Base-by-base conservation (phyloP, 2,113 vertebrate species). In the Gadus chalcogrammus region DNA sequence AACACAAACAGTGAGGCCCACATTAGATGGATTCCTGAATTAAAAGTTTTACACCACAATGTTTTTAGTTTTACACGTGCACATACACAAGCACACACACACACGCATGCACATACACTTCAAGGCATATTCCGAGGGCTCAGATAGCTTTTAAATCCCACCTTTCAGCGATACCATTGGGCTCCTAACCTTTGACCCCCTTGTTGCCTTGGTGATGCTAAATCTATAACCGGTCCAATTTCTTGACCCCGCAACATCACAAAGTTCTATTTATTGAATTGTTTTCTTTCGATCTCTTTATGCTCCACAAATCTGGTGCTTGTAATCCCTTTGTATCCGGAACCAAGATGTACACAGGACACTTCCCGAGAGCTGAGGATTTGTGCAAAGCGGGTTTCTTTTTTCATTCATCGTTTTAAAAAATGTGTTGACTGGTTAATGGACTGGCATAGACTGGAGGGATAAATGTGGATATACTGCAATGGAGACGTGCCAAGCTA, bases 301-400 rank as follows among this genome's bases (percentile, higher is more conserved):
- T 72, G 65, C 52, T 72, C 52, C 38, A 27, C 67, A 74, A 83
- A 82, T 73, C 69, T 78, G 73, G 2, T 76, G 70, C 82, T 79
- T 78, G 82, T 82, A 83, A 82, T 85, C 78, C 71, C 60, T 84
- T 83, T 77, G 65, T 71, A 68, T 63, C 38, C 74, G 69, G 69
- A 82, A 80, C 77, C 79, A 67, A 84, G 74, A 82, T 79, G 79
- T 78, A 80, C 82, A 84, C 67, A 70, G 68, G 65, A 73, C 76
- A 68, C 71, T 70, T 79, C 73, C 77, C 18, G 62, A 78, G 76
- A 84, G 77, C 75, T 55, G 12, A 70, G 79, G 74, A 84, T 85
- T 86, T 82, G 56, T 71, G 67, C 4, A n/a, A 75, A 75, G 69
- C 71, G 42, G 55, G 38, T 42, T 16, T 53, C 17, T 55, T 66